Conservation (phyloP, 2,888 invertebrate genomes). For the Brachyptera putata region DNA sequence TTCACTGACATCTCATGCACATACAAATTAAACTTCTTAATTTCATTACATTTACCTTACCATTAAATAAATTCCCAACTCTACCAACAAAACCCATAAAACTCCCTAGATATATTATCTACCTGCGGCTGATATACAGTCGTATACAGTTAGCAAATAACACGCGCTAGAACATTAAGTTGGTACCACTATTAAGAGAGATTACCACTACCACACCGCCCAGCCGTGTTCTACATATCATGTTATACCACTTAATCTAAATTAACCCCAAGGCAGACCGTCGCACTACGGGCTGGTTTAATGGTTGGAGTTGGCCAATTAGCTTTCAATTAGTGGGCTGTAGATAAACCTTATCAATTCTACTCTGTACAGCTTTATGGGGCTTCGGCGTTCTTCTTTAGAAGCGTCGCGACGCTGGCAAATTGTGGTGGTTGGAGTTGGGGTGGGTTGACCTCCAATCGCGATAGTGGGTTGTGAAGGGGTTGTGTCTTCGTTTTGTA, state of each 20-base stretch:
- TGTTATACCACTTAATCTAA: conserved; percentile 26
- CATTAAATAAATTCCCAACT: not conserved
- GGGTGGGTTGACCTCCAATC: not conserved
- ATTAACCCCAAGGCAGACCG: conserved; percentile 25
- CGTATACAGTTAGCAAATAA: not conserved
- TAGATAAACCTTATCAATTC: conserved; percentile 29
- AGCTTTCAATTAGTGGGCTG: conserved; percentile 29
- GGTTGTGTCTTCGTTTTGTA: not conserved
- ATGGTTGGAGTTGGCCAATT: conserved; percentile 31
- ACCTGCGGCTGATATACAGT: conserved; percentile 16
- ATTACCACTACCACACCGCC: conserved; percentile 21
- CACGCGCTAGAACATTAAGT: conserved; percentile 12
- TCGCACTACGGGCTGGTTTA: conserved; percentile 22
- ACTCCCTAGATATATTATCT: conserved; percentile 8
- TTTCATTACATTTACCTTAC: no score
- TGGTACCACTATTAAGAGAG: conserved; percentile 18
- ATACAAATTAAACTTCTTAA: no score
- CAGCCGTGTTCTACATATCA: conserved; percentile 9
- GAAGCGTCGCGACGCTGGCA: not conserved
- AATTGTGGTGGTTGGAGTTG: not conserved
- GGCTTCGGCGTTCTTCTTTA: not conserved
- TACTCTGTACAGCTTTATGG: conserved; percentile 25
- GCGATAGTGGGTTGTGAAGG: not conserved
- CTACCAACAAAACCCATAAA: conserved; percentile 16
- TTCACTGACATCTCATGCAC: no score